These are phyloP conservation scores for Macrochelys suwanniensis DNA, from an alignment of 2,797 vertebrate genomes.

Conservation along the genomic window DNA sequence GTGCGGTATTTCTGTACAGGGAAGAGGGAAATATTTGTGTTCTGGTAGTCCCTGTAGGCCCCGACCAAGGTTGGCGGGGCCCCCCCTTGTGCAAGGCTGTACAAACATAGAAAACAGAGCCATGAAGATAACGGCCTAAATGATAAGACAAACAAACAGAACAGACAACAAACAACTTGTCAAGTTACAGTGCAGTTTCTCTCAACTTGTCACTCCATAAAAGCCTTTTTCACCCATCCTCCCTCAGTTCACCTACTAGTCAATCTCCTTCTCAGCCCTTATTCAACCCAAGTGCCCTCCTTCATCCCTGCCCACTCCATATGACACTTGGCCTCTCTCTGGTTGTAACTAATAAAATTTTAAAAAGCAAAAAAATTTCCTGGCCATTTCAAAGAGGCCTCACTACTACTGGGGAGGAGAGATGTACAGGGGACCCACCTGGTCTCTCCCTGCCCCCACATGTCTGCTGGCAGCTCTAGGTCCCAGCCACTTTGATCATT, in stretches of 20 bases:
- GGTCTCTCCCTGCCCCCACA: neutral
- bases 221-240: neutral
- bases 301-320: neutral
- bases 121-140: neutral
- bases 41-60: neutral
- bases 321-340: neutral
- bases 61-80: too few species aligned
- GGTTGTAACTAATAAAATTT: neutral
- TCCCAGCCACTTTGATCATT: neutral
- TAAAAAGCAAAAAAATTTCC: neutral
- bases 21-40: neutral
- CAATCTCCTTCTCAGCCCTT: neutral
- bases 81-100: neutral
- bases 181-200: neutral
- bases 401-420: neutral
- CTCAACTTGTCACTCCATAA: neutral
- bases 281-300: neutral
- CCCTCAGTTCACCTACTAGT: neutral
- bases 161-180: neutral
- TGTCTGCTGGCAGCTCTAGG: neutral
- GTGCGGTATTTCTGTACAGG: neutral
- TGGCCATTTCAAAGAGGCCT: neutral
- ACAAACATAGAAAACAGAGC: too few species aligned
- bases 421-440: neutral
- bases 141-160: neutral